Conservation (phyloP, 2,888 invertebrate genomes). For the Diaphora mendica region DNA sequence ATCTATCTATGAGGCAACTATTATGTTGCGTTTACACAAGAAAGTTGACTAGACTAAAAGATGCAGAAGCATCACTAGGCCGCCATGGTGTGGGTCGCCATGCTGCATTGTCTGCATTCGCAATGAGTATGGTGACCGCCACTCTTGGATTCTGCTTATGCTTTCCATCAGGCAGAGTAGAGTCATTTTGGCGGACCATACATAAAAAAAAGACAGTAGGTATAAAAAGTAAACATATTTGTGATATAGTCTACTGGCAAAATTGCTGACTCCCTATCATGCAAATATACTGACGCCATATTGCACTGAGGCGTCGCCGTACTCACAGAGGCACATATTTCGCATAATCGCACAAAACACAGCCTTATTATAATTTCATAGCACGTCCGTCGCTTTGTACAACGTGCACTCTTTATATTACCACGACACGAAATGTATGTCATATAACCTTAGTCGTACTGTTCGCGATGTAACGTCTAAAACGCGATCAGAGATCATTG, state of each 20-base stretch:
- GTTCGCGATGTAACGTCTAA: constrained; percentile 1
- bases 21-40: not conserved
- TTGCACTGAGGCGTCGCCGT: constrained; percentile 12
- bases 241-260: not conserved
- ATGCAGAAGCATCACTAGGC: no score
- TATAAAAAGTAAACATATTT: not conserved
- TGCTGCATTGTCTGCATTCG: no score
- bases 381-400: constrained; percentile 37
- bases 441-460: not conserved
- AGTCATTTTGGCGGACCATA: no score
- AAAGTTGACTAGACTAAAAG: no score
- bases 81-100: no score
- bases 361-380: constrained; percentile 61
- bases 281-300: constrained; percentile 30
- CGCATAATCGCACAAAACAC: constrained; percentile 45
- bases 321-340: constrained; percentile 37
- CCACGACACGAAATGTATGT: not conserved
- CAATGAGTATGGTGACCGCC: no score
- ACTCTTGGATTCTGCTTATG: no score
- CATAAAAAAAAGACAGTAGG: not conserved
- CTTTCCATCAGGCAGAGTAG: no score
- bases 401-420: constrained; percentile 23
- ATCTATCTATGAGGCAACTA: not conserved
- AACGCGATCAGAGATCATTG: not conserved
- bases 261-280: constrained; percentile 23